A percentile compares a stretch with the other conserved stretches of the same genome.
phyloP scores from a whole-genome alignment of 2,797 vertebrate genomes.

The Basileuterus tristriatus region DNA sequence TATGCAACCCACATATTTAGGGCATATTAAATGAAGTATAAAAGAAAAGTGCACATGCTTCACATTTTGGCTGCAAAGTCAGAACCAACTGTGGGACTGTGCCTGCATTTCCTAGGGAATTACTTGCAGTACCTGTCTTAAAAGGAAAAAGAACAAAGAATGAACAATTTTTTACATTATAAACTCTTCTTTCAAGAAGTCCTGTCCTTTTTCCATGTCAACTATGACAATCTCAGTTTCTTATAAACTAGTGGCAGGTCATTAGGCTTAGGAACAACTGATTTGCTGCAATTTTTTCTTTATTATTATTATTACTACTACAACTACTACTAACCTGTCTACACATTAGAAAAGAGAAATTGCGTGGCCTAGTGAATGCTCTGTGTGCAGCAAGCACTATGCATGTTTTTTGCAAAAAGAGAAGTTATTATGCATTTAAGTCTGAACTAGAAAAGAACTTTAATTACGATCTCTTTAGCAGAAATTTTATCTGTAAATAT shows the following conservation, averaged over 20 bases:
- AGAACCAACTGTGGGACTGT: constrained; percentile 33
- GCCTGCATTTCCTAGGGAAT: constrained; percentile 7
- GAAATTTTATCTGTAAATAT: neutral
- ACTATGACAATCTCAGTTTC: neutral
- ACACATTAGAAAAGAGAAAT: neutral
- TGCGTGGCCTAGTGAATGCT: neutral
- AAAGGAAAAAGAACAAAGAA: neutral
- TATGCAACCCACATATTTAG: constrained; percentile 44
- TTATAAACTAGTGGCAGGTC: neutral
- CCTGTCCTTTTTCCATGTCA: neutral
- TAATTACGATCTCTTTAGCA: neutral
- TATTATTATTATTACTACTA: neutral
- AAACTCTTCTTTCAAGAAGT: neutral
- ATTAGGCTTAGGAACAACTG: neutral
- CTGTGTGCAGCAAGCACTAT: neutral
- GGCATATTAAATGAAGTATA: constrained; percentile 31
- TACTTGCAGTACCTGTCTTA: neutral
- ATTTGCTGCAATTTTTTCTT: neutral
- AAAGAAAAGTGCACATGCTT: constrained; percentile 56
- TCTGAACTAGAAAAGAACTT: neutral
- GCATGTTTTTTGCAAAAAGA: neutral
- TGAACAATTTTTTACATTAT: neutral
- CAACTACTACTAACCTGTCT: neutral
- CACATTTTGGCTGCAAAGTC: constrained; percentile 11
- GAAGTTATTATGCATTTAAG: neutral